Conservation (phyloP, 2,888 invertebrate genomes). For the Nesidiocoris tenuis region DNA sequence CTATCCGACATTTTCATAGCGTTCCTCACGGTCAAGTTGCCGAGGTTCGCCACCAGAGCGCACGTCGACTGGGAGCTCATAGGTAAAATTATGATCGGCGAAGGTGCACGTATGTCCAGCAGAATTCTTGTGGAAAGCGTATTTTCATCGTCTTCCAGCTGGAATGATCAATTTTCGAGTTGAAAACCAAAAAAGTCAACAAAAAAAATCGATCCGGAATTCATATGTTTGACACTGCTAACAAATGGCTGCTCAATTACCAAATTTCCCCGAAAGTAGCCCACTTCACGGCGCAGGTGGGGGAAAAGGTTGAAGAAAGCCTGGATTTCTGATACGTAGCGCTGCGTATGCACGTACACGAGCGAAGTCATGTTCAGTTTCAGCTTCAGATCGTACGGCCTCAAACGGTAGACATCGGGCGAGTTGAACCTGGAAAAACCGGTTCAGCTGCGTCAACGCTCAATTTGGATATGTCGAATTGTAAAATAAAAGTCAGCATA, state of each 20-base stretch:
- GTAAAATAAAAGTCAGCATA: too few relatives aligned
- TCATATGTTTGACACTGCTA: too few relatives aligned
- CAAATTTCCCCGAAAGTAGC: conserved; percentile 45
- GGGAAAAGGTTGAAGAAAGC: conserved; percentile 84
- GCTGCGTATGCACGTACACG: conserved; percentile 88
- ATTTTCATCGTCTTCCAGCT: conserved; percentile 49
- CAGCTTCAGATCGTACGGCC: conserved; percentile 66
- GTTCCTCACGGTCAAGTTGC: conserved; percentile 74
- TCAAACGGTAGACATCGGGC: conserved; percentile 45
- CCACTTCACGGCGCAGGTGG: conserved; percentile 58
- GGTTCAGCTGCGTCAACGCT: too few relatives aligned
- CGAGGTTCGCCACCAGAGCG: conserved; percentile 78
- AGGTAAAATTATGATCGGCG: conserved; percentile 84
- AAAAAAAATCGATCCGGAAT: too few relatives aligned
- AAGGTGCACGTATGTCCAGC: conserved; percentile 66
- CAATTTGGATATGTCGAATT: neutral
- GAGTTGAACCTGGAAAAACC: conserved; percentile 49
- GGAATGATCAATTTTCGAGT: too few relatives aligned
- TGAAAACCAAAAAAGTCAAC: conserved; percentile 31
- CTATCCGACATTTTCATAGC: conserved; percentile 67
- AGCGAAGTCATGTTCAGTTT: conserved; percentile 85
- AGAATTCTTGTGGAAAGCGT: conserved; percentile 58
- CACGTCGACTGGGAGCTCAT: conserved; percentile 76
- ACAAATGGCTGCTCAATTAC: conserved; percentile 12
- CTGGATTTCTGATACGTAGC: conserved; percentile 85